Base-by-base conservation (phyloP, 2,888 invertebrate species). In the Psococerastis gibbosa region DNA sequence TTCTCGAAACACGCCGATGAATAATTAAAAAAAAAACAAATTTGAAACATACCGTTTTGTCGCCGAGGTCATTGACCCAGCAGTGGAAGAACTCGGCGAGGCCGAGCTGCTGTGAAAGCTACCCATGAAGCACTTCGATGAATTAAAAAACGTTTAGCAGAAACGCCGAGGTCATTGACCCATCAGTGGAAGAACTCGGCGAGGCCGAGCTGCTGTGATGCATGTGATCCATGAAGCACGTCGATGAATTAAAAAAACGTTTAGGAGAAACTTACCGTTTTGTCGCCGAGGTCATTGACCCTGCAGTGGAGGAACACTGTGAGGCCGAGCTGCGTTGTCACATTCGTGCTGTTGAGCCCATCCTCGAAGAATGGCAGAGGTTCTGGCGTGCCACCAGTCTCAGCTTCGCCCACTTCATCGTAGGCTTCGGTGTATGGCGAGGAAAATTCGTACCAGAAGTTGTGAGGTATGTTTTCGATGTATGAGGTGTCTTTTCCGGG, bases 301-400 rank as follows among this genome's bases (percentile, higher is more conserved):
- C 71, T 63, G 54, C 78, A 78, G 52, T 77, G 75, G 42, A 78
- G 58, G 49, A 73, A 66, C 3, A 77, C 74, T 22, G 69, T 66
- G 44, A 70, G 70, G 3, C 73, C 73, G 8, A 78, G 56, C 54
- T 78, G 78, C 0, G 75, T 70, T 9, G 77, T 78, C 52, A 77
- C 70, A 55, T 75, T 76, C 2, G 73, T 67, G 3, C 8, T 9
- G 13, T 69, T 65, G 50, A 67, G 65, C 1, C 66, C 63, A 54
- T 78, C 78, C 54, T 78, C 76, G 58, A 81, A 81, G 60, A 73
- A 76, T 1, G 80, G 79, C 49, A 75, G 65, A 0, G 79, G 77
- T 52, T 78, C 78, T 9, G 71, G 68, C 2, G 73, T 73, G n/a
- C 75, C 72, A 3, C 70, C 47, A 8, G 44, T 44, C 20, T 46